Conservation (phyloP, 2,888 invertebrate genomes). For the Ctena decussata region DNA sequence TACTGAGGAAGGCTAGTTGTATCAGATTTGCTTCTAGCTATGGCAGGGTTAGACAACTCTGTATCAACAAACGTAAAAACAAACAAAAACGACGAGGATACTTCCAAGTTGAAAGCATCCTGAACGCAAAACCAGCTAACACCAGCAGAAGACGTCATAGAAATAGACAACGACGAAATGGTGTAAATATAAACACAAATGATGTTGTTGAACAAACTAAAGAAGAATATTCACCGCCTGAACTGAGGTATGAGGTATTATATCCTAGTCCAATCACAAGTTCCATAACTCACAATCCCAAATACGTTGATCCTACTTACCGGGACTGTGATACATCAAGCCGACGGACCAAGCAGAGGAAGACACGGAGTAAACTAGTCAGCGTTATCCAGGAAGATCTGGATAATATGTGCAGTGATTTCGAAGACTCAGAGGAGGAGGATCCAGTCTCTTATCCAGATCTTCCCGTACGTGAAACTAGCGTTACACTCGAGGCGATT, state of each 20-base stretch:
- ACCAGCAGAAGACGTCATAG: neutral
- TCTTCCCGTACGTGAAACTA: neutral
- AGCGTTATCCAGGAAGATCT: neutral
- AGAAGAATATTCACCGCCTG: slow-evolving; percentile 2
- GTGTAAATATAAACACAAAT: neutral
- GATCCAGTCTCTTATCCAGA: slow-evolving; percentile 19
- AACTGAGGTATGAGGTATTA: slow-evolving; percentile 64
- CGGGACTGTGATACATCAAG: neutral
- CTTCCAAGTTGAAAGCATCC: slow-evolving; percentile 54
- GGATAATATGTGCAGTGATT: neutral
- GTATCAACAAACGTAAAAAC: slow-evolving; percentile 6
- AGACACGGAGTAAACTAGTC: neutral
- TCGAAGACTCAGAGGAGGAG: slow-evolving; percentile 62
- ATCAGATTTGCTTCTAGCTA: slow-evolving; percentile 41
- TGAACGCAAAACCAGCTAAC: slow-evolving; percentile 18
- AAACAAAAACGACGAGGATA: slow-evolving; percentile 43
- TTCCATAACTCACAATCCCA: slow-evolving; percentile 67
- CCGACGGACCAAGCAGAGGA: neutral
- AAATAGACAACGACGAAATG: neutral
- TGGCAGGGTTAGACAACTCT: slow-evolving; percentile 12
- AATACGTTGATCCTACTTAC: slow-evolving; percentile 49
- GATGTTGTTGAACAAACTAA: neutral
- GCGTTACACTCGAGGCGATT: neutral
- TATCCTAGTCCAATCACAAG: slow-evolving; percentile 65
- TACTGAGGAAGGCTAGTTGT: slow-evolving; percentile 57